A percentile compares a stretch with the other conserved stretches of the same genome.
phyloP scores from a whole-genome alignment of 1,140 invertebrate genomes.

The Brachionus asplanchnoidis region DNA sequence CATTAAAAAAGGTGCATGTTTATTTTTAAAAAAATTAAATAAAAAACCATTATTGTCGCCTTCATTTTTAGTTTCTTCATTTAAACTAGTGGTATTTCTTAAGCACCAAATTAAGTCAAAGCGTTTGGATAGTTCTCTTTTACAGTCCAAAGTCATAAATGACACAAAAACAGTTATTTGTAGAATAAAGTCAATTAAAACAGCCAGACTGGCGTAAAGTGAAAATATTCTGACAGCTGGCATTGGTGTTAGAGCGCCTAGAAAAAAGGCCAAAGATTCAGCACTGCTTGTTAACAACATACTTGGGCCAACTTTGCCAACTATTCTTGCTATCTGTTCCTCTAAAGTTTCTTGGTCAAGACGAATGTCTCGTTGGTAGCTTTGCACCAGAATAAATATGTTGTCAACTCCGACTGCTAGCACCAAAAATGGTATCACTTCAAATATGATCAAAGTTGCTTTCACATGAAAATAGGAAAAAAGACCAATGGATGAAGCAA shows the following conservation, averaged over 20 bases:
- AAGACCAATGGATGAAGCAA: constrained; percentile 74
- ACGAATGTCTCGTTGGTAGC: constrained; percentile 55
- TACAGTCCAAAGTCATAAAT: constrained; percentile 78
- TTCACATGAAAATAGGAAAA: constrained; percentile 73
- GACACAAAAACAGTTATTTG: constrained; percentile 95
- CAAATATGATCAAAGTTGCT: constrained; percentile 78
- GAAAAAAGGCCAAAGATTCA: constrained; percentile 78
- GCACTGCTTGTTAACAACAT: constrained; percentile 77
- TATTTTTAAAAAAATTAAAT: constrained; percentile 26
- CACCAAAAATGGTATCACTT: constrained; percentile 88
- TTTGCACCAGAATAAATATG: constrained; percentile 83
- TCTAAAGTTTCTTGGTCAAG: constrained; percentile 58
- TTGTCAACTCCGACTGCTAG: constrained; percentile 89
- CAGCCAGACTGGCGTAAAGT: constrained; percentile 87
- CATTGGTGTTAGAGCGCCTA: constrained; percentile 90
- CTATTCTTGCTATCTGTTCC: constrained; percentile 75
- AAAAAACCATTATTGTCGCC: background rate
- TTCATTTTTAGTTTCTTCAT: background rate
- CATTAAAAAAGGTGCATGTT: constrained; percentile 26
- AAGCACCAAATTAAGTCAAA: constrained; percentile 71
- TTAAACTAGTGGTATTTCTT: background rate
- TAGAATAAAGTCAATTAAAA: constrained; percentile 88
- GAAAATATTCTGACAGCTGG: constrained; percentile 94
- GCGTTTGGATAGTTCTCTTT: constrained; percentile 68
- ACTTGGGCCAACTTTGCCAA: constrained; percentile 76